A percentile compares a stretch with the other conserved stretches of the same genome.
These are phyloP conservation scores for Myripristis jacobus DNA, from an alignment of 2,797 vertebrate genomes.

Conservation along the genomic window DNA sequence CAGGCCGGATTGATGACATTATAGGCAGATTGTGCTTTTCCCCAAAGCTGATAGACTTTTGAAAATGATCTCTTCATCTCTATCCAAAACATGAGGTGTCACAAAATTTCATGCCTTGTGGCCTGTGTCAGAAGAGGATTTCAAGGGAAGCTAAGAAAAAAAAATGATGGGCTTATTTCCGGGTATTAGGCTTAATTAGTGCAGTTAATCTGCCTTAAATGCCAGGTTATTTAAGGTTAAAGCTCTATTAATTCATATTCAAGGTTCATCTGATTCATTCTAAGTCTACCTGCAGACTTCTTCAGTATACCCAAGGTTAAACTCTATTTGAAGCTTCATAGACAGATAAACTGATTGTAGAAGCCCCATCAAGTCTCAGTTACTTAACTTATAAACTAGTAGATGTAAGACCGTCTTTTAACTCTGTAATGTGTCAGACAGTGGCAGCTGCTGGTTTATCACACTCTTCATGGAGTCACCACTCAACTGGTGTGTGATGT, in stretches of 20 bases:
- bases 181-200: neutral
- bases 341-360: neutral
- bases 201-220: neutral
- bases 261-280: neutral
- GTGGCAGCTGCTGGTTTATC: neutral
- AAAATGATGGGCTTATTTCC: too few species aligned
- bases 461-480: neutral
- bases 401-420: neutral
- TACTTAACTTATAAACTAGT: constrained; percentile 1
- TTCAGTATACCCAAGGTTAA: neutral
- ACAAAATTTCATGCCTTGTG: too few species aligned
- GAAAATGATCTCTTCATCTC: too few species aligned
- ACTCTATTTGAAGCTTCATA: neutral
- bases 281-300: neutral
- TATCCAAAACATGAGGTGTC: too few species aligned
- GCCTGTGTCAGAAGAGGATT: too few species aligned
- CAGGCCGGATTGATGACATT: too few species aligned
- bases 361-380: neutral
- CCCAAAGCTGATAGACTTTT: too few species aligned
- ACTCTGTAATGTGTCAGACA: neutral
- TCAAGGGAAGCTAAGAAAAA: too few species aligned
- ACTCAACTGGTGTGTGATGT: constrained; percentile 1
- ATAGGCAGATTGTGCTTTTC: too few species aligned
- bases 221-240: neutral
- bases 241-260: neutral